A percentile compares a stretch with the other conserved stretches of the same genome.
These are phyloP conservation scores for Calonectris borealis DNA, from an alignment of 2,113 vertebrate species.

Conservation along the genomic window DNA sequence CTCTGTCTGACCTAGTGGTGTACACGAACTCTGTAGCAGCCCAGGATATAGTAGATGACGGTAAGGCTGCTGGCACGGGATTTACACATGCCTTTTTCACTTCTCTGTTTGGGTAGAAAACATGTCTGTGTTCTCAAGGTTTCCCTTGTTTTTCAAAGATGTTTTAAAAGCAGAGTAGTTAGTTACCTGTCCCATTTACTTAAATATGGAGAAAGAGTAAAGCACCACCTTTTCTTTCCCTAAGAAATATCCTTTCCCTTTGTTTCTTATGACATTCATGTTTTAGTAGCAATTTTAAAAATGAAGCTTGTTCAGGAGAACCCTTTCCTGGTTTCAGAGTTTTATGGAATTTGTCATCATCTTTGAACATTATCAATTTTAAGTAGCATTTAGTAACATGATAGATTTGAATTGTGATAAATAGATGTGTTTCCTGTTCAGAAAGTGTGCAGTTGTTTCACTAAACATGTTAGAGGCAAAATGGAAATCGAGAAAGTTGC, in stretches of 20 bases:
- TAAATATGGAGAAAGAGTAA: not conserved
- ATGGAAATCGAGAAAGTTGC: not conserved
- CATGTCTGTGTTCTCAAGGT: not conserved
- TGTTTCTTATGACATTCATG: not conserved
- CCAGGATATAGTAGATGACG: slow-evolving; percentile 92
- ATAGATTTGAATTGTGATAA: not conserved
- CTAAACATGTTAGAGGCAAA: not conserved
- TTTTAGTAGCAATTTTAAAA: not conserved
- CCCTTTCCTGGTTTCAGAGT: not conserved
- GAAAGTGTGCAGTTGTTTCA: not conserved
- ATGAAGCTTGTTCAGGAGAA: not conserved
- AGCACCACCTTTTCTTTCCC: not conserved
- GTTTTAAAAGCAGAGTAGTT: not conserved
- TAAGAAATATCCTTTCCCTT: not conserved
- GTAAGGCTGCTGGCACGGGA: slow-evolving; percentile 60
- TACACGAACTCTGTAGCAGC: slow-evolving; percentile 94
- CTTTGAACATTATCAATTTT: not conserved
- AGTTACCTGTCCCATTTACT: not conserved
- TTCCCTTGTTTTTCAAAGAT: not conserved
- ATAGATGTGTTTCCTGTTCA: not conserved
- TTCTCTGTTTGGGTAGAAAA: not conserved
- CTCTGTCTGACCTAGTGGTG: slow-evolving; percentile 92
- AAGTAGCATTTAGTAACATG: not conserved
- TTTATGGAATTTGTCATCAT: not conserved
- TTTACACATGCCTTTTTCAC: rapidly evolving